Conservation (phyloP, 2,113 vertebrate species). For the Probosciger aterrimus region DNA sequence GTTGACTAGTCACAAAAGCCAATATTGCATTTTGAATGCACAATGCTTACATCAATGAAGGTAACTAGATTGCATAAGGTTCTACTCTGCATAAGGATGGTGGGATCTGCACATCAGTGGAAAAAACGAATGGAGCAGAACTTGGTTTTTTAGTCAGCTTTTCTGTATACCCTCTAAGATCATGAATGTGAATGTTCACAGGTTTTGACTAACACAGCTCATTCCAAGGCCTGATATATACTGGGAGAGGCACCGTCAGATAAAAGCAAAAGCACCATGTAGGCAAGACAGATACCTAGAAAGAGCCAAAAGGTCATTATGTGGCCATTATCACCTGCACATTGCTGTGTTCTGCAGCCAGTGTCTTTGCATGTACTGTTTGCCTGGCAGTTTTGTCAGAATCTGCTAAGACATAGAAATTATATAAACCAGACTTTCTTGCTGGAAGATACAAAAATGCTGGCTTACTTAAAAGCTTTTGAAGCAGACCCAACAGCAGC, state of each 20-base stretch:
- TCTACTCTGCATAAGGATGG: not conserved
- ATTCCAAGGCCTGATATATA: too few relatives aligned
- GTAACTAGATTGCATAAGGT: not conserved
- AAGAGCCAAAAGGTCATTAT: not conserved
- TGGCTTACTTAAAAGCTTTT: not conserved
- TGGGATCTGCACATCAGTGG: not conserved
- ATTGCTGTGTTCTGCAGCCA: not conserved
- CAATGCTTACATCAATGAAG: not conserved
- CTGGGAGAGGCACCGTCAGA: fast-evolving
- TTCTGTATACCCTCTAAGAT: not conserved
- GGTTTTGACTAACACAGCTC: not conserved
- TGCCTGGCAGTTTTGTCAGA: not conserved
- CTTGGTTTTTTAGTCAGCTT: not conserved
- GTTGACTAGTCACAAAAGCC: not conserved
- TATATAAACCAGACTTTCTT: not conserved
- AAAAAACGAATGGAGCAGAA: not conserved
- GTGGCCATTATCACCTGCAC: not conserved
- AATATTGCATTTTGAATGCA: not conserved
- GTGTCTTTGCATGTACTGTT: not conserved
- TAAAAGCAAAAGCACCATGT: not conserved
- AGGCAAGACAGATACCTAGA: not conserved
- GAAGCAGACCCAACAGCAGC: too few relatives aligned
- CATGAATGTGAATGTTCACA: not conserved
- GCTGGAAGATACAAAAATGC: not conserved
- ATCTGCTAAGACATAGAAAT: not conserved